phyloP scores from a whole-genome alignment of 2,113 vertebrate genomes.

The Sprattus sprattus region DNA sequence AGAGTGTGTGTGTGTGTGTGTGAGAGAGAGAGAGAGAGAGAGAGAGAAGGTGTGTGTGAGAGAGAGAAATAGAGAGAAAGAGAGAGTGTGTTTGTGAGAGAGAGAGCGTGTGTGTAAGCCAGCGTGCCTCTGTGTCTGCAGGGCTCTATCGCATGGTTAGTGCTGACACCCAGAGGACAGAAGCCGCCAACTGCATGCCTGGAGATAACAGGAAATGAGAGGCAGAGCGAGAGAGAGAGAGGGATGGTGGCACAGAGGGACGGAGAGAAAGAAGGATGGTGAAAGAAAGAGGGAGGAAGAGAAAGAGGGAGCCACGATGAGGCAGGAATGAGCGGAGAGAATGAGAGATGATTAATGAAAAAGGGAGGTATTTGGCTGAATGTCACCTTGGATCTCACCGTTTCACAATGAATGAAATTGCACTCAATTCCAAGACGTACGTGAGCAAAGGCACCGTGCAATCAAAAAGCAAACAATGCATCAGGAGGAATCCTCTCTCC shows the following conservation, averaged over 20 bases:
- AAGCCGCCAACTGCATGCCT: conserved; percentile 65
- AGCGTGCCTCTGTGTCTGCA: conserved; percentile 21
- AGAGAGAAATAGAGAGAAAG: conserved; percentile 16
- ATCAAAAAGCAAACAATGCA: conserved; percentile 16
- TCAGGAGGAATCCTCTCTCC: not conserved
- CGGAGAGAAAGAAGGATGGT: not conserved
- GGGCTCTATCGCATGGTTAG: conserved; percentile 55
- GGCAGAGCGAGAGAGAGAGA: conserved; percentile 12
- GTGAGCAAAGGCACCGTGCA: not conserved
- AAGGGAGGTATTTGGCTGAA: conserved; percentile 18
- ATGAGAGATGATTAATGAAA: conserved; percentile 25
- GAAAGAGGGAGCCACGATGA: conserved; percentile 48
- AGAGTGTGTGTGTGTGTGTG: not conserved
- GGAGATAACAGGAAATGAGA: conserved; percentile 54
- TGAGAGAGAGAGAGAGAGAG: conserved; percentile 27
- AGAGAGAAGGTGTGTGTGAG: conserved; percentile 42
- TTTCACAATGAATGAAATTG: not conserved
- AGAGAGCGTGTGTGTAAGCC: conserved; percentile 53
- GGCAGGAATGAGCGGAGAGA: conserved; percentile 26
- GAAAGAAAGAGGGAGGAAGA: not conserved
- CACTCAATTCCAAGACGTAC: not conserved
- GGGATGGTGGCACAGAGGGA: conserved; percentile 35
- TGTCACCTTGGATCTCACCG: not conserved
- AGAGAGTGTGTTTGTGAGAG: conserved; percentile 29
- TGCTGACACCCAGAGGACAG: conserved; percentile 79